A percentile compares a stretch with the other conserved stretches of the same genome.
phyloP scores from a whole-genome alignment of 2,888 invertebrate species.

The Hypsopygia costalis region DNA sequence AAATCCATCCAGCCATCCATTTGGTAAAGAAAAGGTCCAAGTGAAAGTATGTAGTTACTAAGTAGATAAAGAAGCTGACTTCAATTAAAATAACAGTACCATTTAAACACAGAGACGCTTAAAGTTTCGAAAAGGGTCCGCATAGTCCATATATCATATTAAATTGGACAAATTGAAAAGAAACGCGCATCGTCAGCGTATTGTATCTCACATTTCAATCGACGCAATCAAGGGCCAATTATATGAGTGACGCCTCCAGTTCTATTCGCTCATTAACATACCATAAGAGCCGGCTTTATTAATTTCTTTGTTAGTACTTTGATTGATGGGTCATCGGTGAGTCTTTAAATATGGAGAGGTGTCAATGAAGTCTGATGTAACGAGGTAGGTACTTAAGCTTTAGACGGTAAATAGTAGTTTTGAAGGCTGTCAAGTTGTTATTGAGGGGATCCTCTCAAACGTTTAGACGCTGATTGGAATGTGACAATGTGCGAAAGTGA shows the following conservation, averaged over 20 bases:
- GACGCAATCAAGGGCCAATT: constrained; percentile 1
- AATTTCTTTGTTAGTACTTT: constrained; percentile 31
- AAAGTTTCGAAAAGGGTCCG: background rate
- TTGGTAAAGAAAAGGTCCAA: no score
- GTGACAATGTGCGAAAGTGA: no score
- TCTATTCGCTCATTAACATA: constrained; percentile 32
- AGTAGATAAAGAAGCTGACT: no score
- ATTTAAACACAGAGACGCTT: no score
- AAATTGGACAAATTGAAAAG: constrained; percentile 6
- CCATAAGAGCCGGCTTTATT: constrained; percentile 25
- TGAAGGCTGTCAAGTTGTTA: no score
- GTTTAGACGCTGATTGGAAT: no score
- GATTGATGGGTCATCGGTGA: constrained; percentile 27
- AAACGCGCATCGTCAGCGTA: background rate
- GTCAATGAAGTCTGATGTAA: no score
- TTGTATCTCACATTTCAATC: constrained; percentile 1
- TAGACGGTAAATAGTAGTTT: no score
- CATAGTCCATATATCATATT: background rate
- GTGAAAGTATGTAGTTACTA: no score
- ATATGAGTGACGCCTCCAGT: background rate
- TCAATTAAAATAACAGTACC: background rate
- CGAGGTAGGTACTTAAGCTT: no score
- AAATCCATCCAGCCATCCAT: no score
- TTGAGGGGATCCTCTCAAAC: no score
- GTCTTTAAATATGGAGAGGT: background rate